Base-by-base conservation (phyloP, 2,888 invertebrate species). In the Beris morrisii region DNA sequence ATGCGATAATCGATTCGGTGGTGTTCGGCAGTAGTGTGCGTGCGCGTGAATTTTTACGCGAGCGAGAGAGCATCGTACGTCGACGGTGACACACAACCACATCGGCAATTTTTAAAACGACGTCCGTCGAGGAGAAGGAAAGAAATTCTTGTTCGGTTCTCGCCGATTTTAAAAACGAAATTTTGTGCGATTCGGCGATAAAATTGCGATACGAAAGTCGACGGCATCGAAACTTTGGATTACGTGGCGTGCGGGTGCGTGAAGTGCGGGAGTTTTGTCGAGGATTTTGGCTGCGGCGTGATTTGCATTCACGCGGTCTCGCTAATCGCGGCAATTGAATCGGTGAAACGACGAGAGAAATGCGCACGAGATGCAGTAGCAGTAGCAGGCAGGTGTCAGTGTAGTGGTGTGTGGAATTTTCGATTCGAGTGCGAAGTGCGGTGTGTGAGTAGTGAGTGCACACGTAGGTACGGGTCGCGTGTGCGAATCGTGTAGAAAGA, bases 51-150 rank as follows among this genome's bases (percentile, higher is more conserved):
- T 50, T 43, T 15, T 13, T 45, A 22, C 28, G 58, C 57, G 44
- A 38, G 54, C 59, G 56, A 63, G 72, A 69, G 72, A 69, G 69
- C 69, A 71, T 70, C 30, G 61, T 52, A 50, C 52, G 32, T 70
- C 71, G 72, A 9, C 38, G 71, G 70, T 72, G 71, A 72, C 72
- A 71, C 70, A 72, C 72, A 72, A 72, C 71, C 70, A 72, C 72
- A 67, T 46, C 15, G 31, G 22, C n/a, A 64, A n/a, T 4, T 9
- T 11, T 63, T 22, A 2, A 5, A 15, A 6, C 38, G 38, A 38
- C 38, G 38, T 38, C 38, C 7, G 9, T 38, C 38, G 38, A 1
- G 38, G 9, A 5, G 12, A 53, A 53, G 6, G 12, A 53, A 53
- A 53, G n/a, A 44, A 46, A 43, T 13, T 44, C 15, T 3, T 13